Percentiles rank a stretch among this genome's conserved stretches.
These are phyloP conservation scores for Sinocyclocheilus anophthalmus DNA, from an alignment of 2,113 vertebrate species.

Conservation along the genomic window DNA sequence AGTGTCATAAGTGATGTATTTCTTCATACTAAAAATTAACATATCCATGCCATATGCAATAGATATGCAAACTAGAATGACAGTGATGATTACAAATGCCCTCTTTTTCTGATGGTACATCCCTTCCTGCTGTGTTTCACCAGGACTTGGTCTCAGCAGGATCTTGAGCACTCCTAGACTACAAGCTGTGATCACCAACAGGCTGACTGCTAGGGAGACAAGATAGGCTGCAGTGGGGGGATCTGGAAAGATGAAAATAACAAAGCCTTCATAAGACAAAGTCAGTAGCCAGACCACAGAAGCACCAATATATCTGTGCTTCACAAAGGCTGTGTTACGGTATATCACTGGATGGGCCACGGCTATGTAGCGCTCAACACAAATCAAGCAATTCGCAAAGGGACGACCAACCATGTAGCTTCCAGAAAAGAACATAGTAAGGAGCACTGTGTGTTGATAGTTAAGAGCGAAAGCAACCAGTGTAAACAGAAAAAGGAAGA, in stretches of 20 bases:
- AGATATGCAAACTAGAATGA: conserved; percentile 20
- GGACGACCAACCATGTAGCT: not conserved
- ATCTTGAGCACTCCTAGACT: conserved; percentile 11
- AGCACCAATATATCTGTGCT: conserved; percentile 9
- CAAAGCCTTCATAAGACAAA: not conserved
- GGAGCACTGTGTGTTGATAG: not conserved
- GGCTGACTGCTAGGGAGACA: not conserved
- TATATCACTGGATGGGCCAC: not conserved
- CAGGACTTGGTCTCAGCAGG: conserved; percentile 13
- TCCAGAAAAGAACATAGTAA: not conserved
- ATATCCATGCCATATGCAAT: not conserved
- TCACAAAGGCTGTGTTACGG: not conserved
- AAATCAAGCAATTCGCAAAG: conserved; percentile 14
- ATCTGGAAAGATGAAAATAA: not conserved
- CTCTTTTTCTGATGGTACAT: conserved; percentile 24
- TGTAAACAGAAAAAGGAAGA: not conserved
- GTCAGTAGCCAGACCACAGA: not conserved
- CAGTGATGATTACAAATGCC: conserved; percentile 22
- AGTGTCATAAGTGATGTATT: not conserved
- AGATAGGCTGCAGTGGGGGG: not conserved
- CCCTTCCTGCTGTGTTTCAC: not conserved
- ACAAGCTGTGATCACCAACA: not conserved
- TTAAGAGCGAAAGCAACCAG: not conserved
- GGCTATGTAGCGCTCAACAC: conserved; percentile 6
- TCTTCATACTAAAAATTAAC: not conserved